phyloP scores from a whole-genome alignment of 2,797 vertebrate genomes.

The Notolabrus celidotus region DNA sequence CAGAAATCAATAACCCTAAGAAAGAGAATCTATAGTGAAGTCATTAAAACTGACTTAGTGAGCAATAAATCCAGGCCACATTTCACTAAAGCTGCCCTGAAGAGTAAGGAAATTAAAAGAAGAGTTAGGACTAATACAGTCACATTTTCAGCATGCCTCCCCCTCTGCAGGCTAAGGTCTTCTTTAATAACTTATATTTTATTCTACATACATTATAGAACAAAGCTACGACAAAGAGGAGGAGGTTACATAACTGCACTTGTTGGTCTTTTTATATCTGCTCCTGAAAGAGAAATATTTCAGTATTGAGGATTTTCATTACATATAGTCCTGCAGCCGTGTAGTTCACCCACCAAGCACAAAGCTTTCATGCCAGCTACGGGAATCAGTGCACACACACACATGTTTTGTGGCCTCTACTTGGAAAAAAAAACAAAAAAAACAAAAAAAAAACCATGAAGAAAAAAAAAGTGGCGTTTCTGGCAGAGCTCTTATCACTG shows the following conservation, averaged over 20 bases:
- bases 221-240: too few relatives aligned
- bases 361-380: too few relatives aligned
- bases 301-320: too few relatives aligned
- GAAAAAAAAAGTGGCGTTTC: too few relatives aligned
- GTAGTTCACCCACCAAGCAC: too few relatives aligned
- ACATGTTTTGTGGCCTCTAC: too few relatives aligned
- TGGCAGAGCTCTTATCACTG: too few relatives aligned
- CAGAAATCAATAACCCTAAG: slow-evolving; percentile 38
- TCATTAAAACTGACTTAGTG: slow-evolving; percentile 42
- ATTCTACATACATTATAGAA: neutral
- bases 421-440: too few relatives aligned
- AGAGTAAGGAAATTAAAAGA: slow-evolving; percentile 4
- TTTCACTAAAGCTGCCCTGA: slow-evolving; percentile 16
- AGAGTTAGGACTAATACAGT: slow-evolving; percentile 37
- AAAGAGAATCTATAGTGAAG: slow-evolving; percentile 22
- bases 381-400: too few relatives aligned
- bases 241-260: neutral
- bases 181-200: neutral
- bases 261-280: neutral
- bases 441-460: too few relatives aligned
- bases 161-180: neutral
- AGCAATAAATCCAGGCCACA: slow-evolving; percentile 27
- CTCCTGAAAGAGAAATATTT: too few relatives aligned
- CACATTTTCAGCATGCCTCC: slow-evolving; percentile 14
- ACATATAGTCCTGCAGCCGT: too few relatives aligned